Conservation (phyloP, 92 coral and sea anemone species). For the Epizoanthus stellaris region DNA sequence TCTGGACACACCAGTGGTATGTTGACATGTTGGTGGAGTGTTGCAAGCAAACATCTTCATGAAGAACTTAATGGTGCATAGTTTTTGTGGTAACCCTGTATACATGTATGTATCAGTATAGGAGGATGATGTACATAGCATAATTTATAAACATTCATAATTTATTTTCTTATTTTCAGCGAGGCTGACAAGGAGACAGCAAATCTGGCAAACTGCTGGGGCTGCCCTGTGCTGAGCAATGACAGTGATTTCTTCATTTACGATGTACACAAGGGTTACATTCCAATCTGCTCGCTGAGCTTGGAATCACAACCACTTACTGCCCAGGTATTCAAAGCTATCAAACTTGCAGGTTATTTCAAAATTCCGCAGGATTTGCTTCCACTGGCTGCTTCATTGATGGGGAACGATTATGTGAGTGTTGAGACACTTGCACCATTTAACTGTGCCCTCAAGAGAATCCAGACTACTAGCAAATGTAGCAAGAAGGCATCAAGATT, state of each 20-base stretch:
- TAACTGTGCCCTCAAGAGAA: conserved; percentile 48
- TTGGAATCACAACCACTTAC: conserved; percentile 52
- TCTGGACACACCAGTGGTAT: too few relatives aligned
- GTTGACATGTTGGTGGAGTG: too few relatives aligned
- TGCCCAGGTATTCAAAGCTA: conserved; percentile 62
- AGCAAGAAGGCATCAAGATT: conserved; percentile 49
- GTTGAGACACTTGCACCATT: conserved; percentile 59
- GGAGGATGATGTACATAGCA: not conserved
- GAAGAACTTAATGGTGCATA: too few relatives aligned
- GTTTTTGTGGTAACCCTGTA: too few relatives aligned
- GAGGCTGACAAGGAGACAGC: conserved; percentile 93
- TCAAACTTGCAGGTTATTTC: conserved; percentile 66
- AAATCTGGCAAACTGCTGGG: conserved; percentile 71
- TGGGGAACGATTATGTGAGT: conserved; percentile 89
- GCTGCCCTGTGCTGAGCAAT: conserved; percentile 81
- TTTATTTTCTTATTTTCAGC: conserved; percentile 41
- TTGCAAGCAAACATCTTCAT: too few relatives aligned
- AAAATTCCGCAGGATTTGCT: conserved; percentile 56
- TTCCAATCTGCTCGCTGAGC: conserved; percentile 70
- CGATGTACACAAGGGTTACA: conserved; percentile 76
- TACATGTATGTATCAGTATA: too few relatives aligned
- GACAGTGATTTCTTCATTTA: conserved; percentile 97
- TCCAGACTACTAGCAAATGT: conserved; percentile 33
- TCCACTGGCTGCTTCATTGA: conserved; percentile 85
- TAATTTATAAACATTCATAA: not conserved